A percentile compares a stretch with the other conserved stretches of the same genome.
Evolutionary conservation across 1,140 invertebrate species (phyloP).

Genomic region (Neodiprion pinetum): DNA sequence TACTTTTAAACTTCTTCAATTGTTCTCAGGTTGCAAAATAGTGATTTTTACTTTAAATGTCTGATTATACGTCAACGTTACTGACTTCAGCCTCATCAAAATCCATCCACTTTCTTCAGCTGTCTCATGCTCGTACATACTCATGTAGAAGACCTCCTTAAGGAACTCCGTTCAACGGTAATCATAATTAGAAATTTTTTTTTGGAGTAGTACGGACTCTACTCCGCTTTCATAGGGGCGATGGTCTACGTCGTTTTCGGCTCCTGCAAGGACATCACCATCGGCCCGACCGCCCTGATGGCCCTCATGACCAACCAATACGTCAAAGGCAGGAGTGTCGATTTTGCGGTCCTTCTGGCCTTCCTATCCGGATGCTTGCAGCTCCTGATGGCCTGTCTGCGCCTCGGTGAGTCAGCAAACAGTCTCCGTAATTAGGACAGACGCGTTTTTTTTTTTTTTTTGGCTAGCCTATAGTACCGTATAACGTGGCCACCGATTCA

Average conservation of each 20-base stretch:
- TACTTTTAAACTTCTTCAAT: no score
- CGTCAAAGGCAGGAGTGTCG: slow-evolving; percentile 70
- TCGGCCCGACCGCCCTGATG: slow-evolving; percentile 86
- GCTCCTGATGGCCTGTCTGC: slow-evolving; percentile 81
- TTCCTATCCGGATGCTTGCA: slow-evolving; percentile 86
- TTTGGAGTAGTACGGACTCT: slow-evolving; percentile 78
- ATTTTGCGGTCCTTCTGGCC: slow-evolving; percentile 85
- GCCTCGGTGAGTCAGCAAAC: slow-evolving; percentile 67
- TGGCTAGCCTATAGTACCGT: background rate
- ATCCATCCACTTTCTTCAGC: no score
- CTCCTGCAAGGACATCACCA: slow-evolving; percentile 89
- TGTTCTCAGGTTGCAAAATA: no score
- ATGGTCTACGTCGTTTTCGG: slow-evolving; percentile 92
- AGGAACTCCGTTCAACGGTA: no score
- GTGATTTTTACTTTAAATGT: no score
- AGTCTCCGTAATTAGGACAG: background rate
- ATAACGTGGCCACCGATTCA: background rate
- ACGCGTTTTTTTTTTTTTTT: background rate
- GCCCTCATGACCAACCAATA: slow-evolving; percentile 83
- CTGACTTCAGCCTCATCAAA: no score
- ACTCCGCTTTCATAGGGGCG: slow-evolving; percentile 91
- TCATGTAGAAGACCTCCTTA: no score
- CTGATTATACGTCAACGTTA: no score
- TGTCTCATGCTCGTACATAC: no score
- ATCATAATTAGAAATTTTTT: no score